These are phyloP conservation scores for Cephalopterus ornatus DNA, from an alignment of 2,113 vertebrate species.

Conservation along the genomic window DNA sequence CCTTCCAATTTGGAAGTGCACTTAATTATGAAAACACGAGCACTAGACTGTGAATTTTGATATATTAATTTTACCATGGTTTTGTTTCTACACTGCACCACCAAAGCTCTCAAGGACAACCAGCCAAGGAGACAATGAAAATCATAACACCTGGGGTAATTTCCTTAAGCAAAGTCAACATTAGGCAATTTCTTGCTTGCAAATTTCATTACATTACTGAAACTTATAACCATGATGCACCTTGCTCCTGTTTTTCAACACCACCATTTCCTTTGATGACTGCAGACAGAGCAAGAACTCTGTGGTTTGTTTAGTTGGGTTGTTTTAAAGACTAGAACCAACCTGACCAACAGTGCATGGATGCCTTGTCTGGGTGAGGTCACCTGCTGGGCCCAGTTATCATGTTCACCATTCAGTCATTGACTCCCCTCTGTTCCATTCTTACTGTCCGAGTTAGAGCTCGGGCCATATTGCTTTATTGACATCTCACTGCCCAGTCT, in stretches of 20 bases:
- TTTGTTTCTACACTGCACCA: not conserved
- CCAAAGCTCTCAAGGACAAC: constrained; percentile 33
- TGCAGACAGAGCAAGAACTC: not conserved
- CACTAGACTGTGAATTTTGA: constrained; percentile 40
- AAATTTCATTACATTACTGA: not conserved
- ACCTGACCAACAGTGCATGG: not conserved
- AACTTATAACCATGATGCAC: not conserved
- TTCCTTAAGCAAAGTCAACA: constrained; percentile 29
- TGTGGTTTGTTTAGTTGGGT: not conserved
- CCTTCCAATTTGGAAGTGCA: constrained; percentile 37
- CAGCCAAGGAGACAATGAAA: constrained; percentile 3
- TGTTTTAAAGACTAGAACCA: not conserved
- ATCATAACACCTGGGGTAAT: not conserved
- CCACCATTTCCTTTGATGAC: not conserved
- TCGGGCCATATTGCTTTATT: accelerated
- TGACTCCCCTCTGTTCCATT: not conserved
- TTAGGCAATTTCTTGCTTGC: not conserved
- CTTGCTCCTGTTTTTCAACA: not conserved
- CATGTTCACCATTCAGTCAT: not conserved
- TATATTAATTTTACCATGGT: constrained; percentile 41
- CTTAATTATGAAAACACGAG: constrained; percentile 50
- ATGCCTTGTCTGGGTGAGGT: not conserved
- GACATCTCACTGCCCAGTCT: not conserved
- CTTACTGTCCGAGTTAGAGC: not conserved
- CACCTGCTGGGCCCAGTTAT: not conserved